A percentile compares a stretch with the other conserved stretches of the same genome.
Conservation (phyloP, 2,797 vertebrate genomes). For the Manis javanica region DNA sequence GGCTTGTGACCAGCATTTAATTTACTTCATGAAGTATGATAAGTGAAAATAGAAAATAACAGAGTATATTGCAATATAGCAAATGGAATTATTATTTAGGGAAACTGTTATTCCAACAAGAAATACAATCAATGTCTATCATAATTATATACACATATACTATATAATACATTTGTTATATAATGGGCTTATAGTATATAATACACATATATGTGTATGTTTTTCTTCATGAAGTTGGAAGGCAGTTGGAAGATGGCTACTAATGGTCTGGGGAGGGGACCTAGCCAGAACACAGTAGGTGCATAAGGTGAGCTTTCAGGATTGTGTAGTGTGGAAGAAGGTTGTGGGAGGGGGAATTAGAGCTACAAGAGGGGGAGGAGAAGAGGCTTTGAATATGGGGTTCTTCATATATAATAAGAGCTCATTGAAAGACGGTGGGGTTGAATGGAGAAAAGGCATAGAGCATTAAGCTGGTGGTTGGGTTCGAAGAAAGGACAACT, state of each 20-base stretch:
- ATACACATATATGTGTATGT: constrained; percentile 34
- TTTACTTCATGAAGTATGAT: constrained; percentile 34
- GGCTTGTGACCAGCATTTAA: constrained; percentile 43
- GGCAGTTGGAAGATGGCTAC: background rate
- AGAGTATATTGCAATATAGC: background rate
- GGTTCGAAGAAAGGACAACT: constrained; percentile 41
- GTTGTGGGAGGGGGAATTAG: background rate
- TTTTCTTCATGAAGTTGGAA: constrained; percentile 61
- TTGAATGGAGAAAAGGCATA: constrained; percentile 36
- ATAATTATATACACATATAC: constrained; percentile 22
- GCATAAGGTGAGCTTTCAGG: background rate
- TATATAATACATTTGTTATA: constrained; percentile 39
- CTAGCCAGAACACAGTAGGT: background rate
- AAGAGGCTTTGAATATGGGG: background rate
- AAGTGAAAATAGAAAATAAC: constrained; percentile 60
- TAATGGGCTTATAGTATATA: constrained; percentile 25
- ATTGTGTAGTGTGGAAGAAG: background rate
- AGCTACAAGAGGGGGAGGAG: background rate
- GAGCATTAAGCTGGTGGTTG: constrained; percentile 20
- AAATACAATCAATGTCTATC: constrained; percentile 42
- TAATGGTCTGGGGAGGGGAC: background rate
- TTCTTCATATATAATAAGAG: constrained; percentile 46
- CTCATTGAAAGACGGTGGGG: constrained; percentile 11
- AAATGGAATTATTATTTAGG: constrained; percentile 50
- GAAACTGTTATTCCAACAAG: constrained; percentile 43